Percentiles rank a stretch among this genome's conserved stretches.
These are phyloP conservation scores for Sussaba pulchella DNA, from an alignment of 2,888 invertebrate species.

Conservation along the genomic window DNA sequence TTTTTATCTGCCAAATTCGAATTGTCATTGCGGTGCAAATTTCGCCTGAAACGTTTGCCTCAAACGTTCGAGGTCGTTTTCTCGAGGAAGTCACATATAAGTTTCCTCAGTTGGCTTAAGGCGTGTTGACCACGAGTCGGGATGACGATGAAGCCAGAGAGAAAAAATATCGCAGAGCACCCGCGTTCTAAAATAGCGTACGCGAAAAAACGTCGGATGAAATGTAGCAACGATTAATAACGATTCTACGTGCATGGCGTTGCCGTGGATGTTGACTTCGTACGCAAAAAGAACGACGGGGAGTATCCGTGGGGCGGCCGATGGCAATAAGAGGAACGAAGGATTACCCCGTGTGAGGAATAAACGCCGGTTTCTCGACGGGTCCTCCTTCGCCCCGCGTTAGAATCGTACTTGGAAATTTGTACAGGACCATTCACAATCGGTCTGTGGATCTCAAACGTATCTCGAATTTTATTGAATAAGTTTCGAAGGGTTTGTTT, in stretches of 20 bases:
- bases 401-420: conserved; percentile 1
- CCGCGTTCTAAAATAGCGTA: too few relatives aligned
- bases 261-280: conserved; percentile 35
- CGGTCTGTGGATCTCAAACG: not conserved
- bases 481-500: not conserved
- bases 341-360: conserved; percentile 37
- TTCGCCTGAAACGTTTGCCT: too few relatives aligned
- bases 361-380: conserved; percentile 17
- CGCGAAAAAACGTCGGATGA: conserved; percentile 54
- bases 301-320: too few relatives aligned
- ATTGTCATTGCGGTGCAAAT: too few relatives aligned
- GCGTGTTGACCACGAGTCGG: too few relatives aligned
- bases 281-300: not conserved
- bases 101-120: too few relatives aligned
- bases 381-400: conserved; percentile 11
- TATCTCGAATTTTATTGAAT: not conserved
- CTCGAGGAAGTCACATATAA: too few relatives aligned
- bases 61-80: too few relatives aligned
- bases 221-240: conserved; percentile 66
- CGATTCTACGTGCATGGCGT: conserved; percentile 59
- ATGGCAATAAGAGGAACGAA: too few relatives aligned
- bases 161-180: too few relatives aligned
- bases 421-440: conserved; percentile 30
- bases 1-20: too few relatives aligned
- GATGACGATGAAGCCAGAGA: too few relatives aligned